Conservation (phyloP, 2,797 vertebrate genomes). For the Capromys pilorides region DNA sequence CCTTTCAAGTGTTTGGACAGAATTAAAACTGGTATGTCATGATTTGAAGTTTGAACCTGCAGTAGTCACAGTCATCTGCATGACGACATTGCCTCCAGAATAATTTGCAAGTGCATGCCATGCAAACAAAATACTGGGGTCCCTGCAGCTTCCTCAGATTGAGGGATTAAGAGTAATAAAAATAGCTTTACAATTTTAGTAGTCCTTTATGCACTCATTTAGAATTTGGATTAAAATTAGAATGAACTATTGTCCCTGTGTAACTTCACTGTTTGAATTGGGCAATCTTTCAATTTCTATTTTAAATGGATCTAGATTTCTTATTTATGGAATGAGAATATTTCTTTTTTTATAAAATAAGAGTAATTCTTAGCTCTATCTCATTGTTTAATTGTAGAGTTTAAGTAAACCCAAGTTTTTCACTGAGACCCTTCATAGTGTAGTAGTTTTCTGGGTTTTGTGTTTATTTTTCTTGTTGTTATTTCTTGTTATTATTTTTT, state of each 20-base stretch:
- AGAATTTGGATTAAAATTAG: slow-evolving; percentile 28
- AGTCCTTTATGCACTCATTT: not conserved
- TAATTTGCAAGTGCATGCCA: not conserved
- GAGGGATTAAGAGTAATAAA: not conserved
- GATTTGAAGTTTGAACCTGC: not conserved
- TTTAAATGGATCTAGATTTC: slow-evolving; percentile 18
- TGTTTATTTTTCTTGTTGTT: not conserved
- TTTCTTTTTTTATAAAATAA: slow-evolving; percentile 45
- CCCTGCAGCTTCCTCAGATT: not conserved
- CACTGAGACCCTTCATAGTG: not conserved
- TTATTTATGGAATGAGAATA: not conserved
- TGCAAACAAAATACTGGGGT: not conserved
- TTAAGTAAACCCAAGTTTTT: slow-evolving; percentile 40
- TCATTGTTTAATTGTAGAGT: not conserved
- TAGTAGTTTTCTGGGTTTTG: slow-evolving; percentile 14
- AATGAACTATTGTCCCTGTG: not conserved
- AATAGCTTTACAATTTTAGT: not conserved
- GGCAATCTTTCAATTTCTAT: not conserved
- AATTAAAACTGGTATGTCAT: not conserved
- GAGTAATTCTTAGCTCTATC: not conserved
- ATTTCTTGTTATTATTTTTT: not conserved
- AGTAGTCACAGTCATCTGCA: not conserved
- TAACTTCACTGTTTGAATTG: slow-evolving; percentile 27
- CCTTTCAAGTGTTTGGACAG: not conserved
- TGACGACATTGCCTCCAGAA: not conserved